Conservation (phyloP, 2,797 vertebrate species). For the Hydrophis major region DNA sequence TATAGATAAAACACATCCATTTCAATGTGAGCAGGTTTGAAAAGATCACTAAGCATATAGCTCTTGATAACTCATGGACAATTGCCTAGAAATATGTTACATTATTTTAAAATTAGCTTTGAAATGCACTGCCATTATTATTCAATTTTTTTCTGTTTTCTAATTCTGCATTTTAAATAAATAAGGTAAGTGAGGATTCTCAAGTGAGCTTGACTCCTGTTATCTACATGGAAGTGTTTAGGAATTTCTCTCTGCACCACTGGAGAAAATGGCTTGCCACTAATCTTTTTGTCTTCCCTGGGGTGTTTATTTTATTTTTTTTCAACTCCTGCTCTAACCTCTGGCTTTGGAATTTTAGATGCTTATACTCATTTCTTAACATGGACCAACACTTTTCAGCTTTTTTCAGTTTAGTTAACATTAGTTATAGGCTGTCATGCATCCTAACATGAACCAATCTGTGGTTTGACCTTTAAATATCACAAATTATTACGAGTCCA, state of each 20-base stretch:
- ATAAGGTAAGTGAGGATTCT: not conserved
- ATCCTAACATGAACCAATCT: not conserved
- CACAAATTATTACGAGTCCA: not conserved
- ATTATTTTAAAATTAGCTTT: not conserved
- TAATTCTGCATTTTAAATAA: not conserved
- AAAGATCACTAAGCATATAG: not conserved
- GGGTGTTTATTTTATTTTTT: not conserved
- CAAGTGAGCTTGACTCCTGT: not conserved
- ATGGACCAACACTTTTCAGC: not conserved
- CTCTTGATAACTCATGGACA: not conserved
- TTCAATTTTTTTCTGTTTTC: not conserved
- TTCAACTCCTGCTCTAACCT: not conserved
- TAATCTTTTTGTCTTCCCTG: not conserved
- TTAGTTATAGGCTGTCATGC: not conserved
- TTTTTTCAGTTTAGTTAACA: not conserved
- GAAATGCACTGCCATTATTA: not conserved
- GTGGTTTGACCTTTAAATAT: not conserved
- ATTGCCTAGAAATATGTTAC: not conserved
- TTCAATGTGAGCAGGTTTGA: not conserved
- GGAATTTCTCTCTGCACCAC: not conserved
- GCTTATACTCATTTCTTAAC: not conserved
- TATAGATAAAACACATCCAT: not conserved
- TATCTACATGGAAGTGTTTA: not conserved
- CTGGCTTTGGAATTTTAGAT: not conserved
- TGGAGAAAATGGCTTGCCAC: not conserved